phyloP scores from a whole-genome alignment of 2,888 invertebrate species.

The Tineola bisselliella region DNA sequence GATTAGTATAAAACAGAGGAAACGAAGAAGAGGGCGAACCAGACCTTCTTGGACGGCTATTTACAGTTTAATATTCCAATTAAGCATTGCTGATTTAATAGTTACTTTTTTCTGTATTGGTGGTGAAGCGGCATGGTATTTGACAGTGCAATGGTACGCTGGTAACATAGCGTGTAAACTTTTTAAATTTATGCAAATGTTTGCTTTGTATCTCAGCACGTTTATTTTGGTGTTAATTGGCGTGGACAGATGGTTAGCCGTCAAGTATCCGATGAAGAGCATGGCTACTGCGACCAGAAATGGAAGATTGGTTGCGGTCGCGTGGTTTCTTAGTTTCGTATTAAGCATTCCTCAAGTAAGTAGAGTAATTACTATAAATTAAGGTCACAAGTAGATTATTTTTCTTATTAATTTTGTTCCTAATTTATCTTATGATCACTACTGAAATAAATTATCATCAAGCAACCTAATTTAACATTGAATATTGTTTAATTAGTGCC shows the following conservation, averaged over 20 bases:
- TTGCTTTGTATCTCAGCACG: conserved; percentile 83
- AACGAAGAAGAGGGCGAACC: conserved; percentile 62
- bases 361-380: conserved; percentile 17
- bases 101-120: conserved; percentile 84
- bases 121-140: conserved; percentile 84
- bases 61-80: conserved; percentile 80
- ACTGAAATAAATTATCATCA: too few species aligned
- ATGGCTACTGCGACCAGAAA: conserved; percentile 75
- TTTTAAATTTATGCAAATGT: conserved; percentile 84
- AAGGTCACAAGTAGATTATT: too few species aligned
- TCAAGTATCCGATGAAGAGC: conserved; percentile 81
- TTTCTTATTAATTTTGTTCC: too few species aligned
- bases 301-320: conserved; percentile 71
- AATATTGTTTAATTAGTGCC: too few species aligned
- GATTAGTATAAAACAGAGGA: conserved; percentile 76
- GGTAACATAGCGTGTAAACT: conserved; percentile 81
- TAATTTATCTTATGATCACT: too few species aligned
- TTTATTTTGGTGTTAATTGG: conserved; percentile 85
- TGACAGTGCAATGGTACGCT: conserved; percentile 82
- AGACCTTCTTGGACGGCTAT: conserved; percentile 75
- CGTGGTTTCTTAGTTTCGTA: conserved; percentile 78
- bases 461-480: too few species aligned
- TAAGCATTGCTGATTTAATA: conserved; percentile 83
- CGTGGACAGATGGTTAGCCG: conserved; percentile 82
- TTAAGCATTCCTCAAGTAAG: conserved; percentile 85